Evolutionary conservation across 1,140 invertebrate genomes (phyloP), one percentile per base, ranked within the genome.

Genomic region (Megathymus violae): DNA sequence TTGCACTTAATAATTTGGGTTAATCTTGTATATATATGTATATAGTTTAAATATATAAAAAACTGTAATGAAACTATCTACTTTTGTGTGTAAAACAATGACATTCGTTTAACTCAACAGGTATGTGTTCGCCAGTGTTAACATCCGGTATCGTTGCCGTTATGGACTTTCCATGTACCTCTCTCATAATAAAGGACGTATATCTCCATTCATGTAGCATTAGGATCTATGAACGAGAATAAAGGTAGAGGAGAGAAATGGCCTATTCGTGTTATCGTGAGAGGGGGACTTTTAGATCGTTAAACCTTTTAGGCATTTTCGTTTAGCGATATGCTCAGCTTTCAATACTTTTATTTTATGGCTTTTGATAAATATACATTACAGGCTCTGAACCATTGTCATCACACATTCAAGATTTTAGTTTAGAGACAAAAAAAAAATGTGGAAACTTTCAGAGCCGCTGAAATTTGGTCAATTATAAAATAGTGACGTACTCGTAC

Each of bases 161-260:
- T 67, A 62, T 62, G 47, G 58, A 19, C 40, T 67, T 67, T 67
- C 38, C 64, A 67, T 67, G 64, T 67, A 58, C 38, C 50, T 41
- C 41, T 50, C 58, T 63, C 66, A 52, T 68, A 68, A 68, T 68
- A 68, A 68, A 67, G 60, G 41, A 41, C 54, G 34, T 68, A 63
- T 60, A 63, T 68, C 60, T 68, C 54, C 54, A 63, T 68, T 63
- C 60, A 34, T 38, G 47, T 11, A 36, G 60, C 54, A 68, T 68
- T 68, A 68, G 56, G 65, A 63, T 68, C 48, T 68, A 68, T 63
- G 61, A 59, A 67, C 46, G 46, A 41, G 46, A 44, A 60, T 41
- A 68, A 67, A 67, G 46, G 48, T 67, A 46, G 13, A 51, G 25
- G 48, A 38, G 50, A 52, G 22, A 43, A 59, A 59, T 59, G 54